phyloP scores from a whole-genome alignment of 2,888 invertebrate genomes.

The Epirrhoe alternata region DNA sequence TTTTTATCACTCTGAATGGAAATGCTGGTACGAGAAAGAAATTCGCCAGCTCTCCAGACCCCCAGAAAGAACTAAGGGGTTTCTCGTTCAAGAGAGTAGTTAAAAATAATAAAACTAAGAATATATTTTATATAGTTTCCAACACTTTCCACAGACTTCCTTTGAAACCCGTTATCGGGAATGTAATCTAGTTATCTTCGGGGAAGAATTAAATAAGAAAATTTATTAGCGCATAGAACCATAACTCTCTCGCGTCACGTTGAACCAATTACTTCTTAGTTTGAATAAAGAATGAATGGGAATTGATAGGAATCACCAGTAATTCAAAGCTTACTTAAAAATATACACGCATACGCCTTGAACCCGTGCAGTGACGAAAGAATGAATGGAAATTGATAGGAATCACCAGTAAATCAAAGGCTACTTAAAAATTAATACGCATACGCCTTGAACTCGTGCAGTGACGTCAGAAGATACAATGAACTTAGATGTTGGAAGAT shows the following conservation, averaged over 20 bases:
- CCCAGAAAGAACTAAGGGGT: no score
- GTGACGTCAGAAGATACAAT: not conserved
- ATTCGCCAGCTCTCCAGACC: no score
- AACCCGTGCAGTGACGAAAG: not conserved
- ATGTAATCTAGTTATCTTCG: constrained; percentile 48
- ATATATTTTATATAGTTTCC: not conserved
- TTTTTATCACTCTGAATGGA: no score
- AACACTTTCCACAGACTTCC: constrained; percentile 34
- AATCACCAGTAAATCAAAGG: not conserved
- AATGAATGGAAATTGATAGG: not conserved
- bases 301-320: not conserved
- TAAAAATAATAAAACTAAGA: no score
- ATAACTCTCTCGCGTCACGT: not conserved
- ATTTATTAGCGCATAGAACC: not conserved
- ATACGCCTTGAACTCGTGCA: not conserved
- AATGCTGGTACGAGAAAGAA: no score
- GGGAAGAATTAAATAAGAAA: constrained; percentile 3
- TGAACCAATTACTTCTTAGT: not conserved
- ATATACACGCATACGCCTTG: not conserved
- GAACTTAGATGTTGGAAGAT: not conserved
- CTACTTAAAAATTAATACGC: not conserved
- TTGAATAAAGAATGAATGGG: not conserved
- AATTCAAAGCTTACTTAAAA: not conserved
- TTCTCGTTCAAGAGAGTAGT: no score
- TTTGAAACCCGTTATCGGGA: constrained; percentile 44